Evolutionary conservation across 2,888 invertebrate species (phyloP), one percentile per base, ranked within the genome.

Genomic region (Brachypalpus laphriformis): DNA sequence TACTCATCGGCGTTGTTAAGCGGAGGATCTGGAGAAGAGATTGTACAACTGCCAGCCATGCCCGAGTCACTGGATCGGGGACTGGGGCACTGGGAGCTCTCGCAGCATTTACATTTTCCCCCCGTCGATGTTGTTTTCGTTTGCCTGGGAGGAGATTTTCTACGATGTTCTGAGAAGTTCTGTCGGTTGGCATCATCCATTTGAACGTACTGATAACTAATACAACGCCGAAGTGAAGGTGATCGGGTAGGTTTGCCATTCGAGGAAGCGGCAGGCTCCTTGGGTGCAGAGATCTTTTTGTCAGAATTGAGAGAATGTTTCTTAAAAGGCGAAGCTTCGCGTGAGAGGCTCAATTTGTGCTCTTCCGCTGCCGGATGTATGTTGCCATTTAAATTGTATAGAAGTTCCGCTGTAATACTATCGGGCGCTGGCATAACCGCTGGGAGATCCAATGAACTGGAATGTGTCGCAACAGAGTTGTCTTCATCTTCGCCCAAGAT

Each of bases 11-110:
- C 42, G 37, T 70, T 87, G 14, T 75, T 86, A 31, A 87, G 88
- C 25, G 91, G 91, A n/a, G 94, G 93, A 91, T 95, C 95, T 0
- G 96, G 95, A 0, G 96, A 95, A 4, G 95, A 94, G 81, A 96
- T 93, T 72, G 95, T 95, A 89, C 95, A 96, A 91, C 96, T 96
- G 25, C 97, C 97, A 0, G 96, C 97, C 92, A 97, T 96, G 22
- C 97, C 97, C 0, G 97, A 97, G 90, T 92, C 92, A 14, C 97
- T 97, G 6, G 95, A 96, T 85, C 96, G 93, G 0, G 95, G 95
- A 91, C 96, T 96, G 42, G 94, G 94, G 86, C 94, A 95, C 87
- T 94, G 91, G 0, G 94, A 94, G 87, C 93, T 93, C 87, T 94
- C 94, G 87, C 94, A 94, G 88, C 94, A 94, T 89, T 93, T 94